Conservation (phyloP, 1,140 invertebrate species). For the Caenorhabditis latens region DNA sequence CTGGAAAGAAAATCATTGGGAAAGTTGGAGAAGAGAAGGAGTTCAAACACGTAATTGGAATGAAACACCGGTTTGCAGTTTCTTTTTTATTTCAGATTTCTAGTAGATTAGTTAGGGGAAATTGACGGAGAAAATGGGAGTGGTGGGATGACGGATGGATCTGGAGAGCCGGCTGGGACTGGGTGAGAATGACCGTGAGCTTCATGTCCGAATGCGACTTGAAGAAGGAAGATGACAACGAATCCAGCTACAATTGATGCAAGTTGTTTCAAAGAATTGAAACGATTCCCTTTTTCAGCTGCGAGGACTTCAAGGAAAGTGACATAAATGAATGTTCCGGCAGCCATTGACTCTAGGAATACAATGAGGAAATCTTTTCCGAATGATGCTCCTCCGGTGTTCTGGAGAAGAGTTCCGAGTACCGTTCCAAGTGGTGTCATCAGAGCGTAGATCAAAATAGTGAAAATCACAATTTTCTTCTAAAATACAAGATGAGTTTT, state of each 20-base stretch:
- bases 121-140: background rate
- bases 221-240: conserved; percentile 67
- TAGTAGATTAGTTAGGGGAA: background rate
- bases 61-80: conserved; percentile 20
- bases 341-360: conserved; percentile 71
- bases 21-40: background rate
- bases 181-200: conserved; percentile 34
- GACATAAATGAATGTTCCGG: conserved; percentile 73
- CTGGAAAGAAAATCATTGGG: conserved; percentile 7
- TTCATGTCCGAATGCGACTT: conserved; percentile 54
- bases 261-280: conserved; percentile 74
- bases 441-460: conserved; percentile 73
- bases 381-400: conserved; percentile 64
- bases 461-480: conserved; percentile 64
- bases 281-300: conserved; percentile 73
- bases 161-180: background rate
- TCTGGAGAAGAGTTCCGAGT: conserved; percentile 68
- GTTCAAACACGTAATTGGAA: background rate
- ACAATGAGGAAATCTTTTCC: conserved; percentile 70
- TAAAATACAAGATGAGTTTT: conserved; percentile 14
- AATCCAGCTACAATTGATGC: conserved; percentile 73
- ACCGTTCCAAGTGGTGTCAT: conserved; percentile 75
- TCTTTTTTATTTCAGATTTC: background rate
- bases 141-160: background rate
- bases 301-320: conserved; percentile 68